Evolutionary conservation across 2,888 invertebrate genomes (phyloP), one percentile per base, ranked within the genome.

Genomic region (Linnaemya tessellans): DNA sequence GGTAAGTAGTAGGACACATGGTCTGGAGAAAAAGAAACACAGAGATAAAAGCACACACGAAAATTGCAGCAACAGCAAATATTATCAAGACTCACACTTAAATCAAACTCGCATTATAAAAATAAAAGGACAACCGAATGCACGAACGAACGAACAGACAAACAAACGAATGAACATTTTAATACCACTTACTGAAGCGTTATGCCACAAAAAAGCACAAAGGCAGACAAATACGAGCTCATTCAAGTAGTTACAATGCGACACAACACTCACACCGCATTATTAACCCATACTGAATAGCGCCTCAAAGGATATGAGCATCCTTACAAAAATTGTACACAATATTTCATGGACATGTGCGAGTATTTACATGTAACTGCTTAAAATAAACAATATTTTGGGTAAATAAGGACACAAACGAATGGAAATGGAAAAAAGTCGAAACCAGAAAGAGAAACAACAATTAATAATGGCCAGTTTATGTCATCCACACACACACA

Each of bases 121-220:
- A 62, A 78, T 46, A 74, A 67, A 75, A 73, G 46, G 54, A 83
- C 81, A 87, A 58, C 22, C 43, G 43, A 68, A 43, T 87, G 88
- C 88, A 88, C 88, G 89, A 89, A 89, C 86, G 88, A 86, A 87
- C 88, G 74, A 68, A 80, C 90, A 88, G 88, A 88, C 88, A 88
- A 88, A 88, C 88, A 89, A 89, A 89, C 87, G 88, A 87, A 87
- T 88, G 68, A 68, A 75, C 90, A 90, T 90, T n/a, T n/a, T 90
- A 90, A 90, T 88, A 88, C 89, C 89, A 90, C 89, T 90, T 90
- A 90, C 89, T 89, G 89, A 89, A 89, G 90, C 90, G 89, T 90
- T 89, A 89, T 90, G 88, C 89, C 90, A 88, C 90, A 90, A 89
- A 75, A 89, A 70, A 88, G 88, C 88, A 89, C 89, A 88, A 82